A percentile compares a stretch with the other conserved stretches of the same genome.
These are phyloP conservation scores for Macquaria ambigua DNA, from an alignment of 2,113 vertebrate species.

Conservation along the genomic window DNA sequence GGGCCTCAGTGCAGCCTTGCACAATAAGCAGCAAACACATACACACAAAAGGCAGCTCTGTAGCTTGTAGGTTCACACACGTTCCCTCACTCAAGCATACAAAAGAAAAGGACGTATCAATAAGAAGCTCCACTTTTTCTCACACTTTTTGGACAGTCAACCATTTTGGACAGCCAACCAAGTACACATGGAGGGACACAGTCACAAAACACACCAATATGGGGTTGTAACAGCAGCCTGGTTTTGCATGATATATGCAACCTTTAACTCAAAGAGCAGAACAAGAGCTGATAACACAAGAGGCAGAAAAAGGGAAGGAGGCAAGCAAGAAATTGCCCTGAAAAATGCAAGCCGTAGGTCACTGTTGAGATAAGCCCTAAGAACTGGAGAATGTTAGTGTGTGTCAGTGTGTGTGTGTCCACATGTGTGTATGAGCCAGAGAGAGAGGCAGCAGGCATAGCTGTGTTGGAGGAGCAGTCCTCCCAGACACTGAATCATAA, in stretches of 20 bases:
- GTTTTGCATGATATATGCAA: not conserved
- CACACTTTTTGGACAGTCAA: not conserved
- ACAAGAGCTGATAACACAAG: constrained; percentile 29
- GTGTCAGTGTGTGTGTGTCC: constrained; percentile 11
- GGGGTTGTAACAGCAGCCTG: not conserved
- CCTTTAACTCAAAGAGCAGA: constrained; percentile 34
- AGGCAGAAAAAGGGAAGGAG: not conserved
- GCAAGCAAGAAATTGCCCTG: constrained; percentile 18
- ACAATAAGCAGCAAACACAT: constrained; percentile 65
- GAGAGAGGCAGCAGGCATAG: constrained; percentile 49
- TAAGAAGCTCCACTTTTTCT: constrained; percentile 1
- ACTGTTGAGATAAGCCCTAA: constrained; percentile 65
- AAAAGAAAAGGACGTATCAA: not conserved
- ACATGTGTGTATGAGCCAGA: constrained; percentile 2
- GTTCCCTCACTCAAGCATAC: constrained; percentile 1
- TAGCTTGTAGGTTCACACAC: constrained; percentile 31
- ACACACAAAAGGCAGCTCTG: constrained; percentile 36
- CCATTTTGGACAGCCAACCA: no score
- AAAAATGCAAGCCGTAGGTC: constrained; percentile 49
- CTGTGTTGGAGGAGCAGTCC: constrained; percentile 81
- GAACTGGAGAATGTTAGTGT: constrained; percentile 46
- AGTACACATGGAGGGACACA: not conserved
- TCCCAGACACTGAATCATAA: constrained; percentile 92
- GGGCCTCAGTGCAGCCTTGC: constrained; percentile 58
- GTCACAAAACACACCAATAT: not conserved